Evolutionary conservation across 2,888 invertebrate species (phyloP), one percentile per base, ranked within the genome.

Genomic region (Sminthurinus aureus): DNA sequence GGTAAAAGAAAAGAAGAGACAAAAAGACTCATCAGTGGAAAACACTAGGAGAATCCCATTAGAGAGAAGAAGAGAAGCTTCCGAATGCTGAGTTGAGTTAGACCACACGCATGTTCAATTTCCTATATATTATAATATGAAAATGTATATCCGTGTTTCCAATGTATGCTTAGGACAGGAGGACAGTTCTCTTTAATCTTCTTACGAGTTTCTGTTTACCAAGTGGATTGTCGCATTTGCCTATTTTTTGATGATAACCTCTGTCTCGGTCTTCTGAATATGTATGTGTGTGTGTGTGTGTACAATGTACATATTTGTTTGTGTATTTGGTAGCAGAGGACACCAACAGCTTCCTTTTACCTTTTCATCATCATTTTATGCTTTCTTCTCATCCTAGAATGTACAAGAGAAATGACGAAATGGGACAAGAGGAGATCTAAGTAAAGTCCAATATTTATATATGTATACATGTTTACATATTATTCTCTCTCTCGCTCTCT

Each of bases 31-130:
- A 82, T 82, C 69, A 82, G 82, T 77, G 76, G 6, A 38, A 82
- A 76, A 76, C 82, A 75, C 82, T 66, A 80, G 71, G 71, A 80
- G 80, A 80, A 73, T 71, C 71, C 80, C 80, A 80, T 80, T 80
- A 80, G 69, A 52, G 71, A 20, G 22, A 22, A 22, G 24, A 71
- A 22, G 38, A 51, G 71, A 52, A 80, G 80, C 80, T 80, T 51
- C 71, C 66, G 79, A 78, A 22, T 66, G 71, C 79, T 38, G 38
- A 38, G 6, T 38, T 38, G 38, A 38, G 38, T 76, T 52, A 81
- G 85, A 85, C 85, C 85, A 85, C 85, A 85, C 85, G 80, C 85
- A 80, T 71, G 80, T 80, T 80, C 22, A 73, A 80, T 71, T 80
- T 69, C 50, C 67, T 66, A 52, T 76, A 50, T 81, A 66, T 69